Conservation (phyloP, 2,113 vertebrate genomes). For the Oceanites oceanicus region DNA sequence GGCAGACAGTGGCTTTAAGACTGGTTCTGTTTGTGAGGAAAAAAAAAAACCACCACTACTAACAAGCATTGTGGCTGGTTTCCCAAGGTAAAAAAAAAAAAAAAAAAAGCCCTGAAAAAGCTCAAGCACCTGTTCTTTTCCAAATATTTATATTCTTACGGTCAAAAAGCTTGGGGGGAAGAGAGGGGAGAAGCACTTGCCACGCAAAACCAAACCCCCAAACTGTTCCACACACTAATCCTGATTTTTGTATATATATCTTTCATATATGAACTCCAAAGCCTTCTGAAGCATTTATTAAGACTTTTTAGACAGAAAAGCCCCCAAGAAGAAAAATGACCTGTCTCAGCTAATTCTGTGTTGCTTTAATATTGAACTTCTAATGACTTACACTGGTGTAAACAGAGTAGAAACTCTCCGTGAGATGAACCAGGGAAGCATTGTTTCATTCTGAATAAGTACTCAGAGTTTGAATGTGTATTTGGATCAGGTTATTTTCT, state of each 20-base stretch:
- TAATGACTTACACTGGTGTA: background rate
- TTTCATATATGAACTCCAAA: background rate
- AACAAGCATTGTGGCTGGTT: slow-evolving; percentile 8
- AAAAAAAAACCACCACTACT: background rate
- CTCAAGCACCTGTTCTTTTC: background rate
- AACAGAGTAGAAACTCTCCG: background rate
- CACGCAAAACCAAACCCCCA: background rate
- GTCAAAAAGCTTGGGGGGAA: background rate
- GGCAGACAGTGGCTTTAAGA: slow-evolving; percentile 37
- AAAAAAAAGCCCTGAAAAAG: background rate
- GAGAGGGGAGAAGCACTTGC: background rate
- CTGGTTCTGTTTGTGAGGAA: background rate
- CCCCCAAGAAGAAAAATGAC: background rate
- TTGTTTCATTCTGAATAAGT: background rate
- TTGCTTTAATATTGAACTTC: background rate
- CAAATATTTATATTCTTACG: background rate
- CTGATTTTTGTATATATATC: background rate
- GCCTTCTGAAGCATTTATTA: background rate
- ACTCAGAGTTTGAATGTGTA: background rate
- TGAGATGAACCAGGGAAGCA: background rate
- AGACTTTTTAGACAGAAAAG: background rate
- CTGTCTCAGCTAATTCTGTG: background rate
- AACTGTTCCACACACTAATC: background rate
- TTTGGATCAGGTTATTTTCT: background rate
- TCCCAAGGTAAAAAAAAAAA: background rate